phyloP scores from a whole-genome alignment of 2,797 vertebrate genomes.

The Gobio occitaniae region DNA sequence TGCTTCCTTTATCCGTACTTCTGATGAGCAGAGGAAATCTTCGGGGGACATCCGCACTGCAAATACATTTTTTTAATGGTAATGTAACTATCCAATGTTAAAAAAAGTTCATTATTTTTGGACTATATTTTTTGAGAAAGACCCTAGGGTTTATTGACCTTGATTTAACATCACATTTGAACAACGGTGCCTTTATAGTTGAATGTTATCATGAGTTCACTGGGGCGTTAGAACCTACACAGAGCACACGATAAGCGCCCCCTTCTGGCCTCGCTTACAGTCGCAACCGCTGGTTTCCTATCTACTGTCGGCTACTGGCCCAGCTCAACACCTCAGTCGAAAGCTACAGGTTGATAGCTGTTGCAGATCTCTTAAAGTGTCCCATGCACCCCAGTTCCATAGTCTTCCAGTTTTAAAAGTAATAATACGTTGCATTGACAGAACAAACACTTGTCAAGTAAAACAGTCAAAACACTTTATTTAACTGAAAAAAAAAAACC shows the following conservation, averaged over 20 bases:
- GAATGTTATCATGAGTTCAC: neutral
- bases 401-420: neutral
- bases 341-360: neutral
- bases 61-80: neutral
- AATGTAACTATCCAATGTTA: neutral
- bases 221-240: neutral
- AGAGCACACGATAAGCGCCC: neutral
- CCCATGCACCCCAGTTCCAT: neutral
- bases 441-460: too few species aligned
- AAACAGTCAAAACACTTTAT: too few species aligned
- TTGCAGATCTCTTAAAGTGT: neutral
- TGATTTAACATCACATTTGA: neutral
- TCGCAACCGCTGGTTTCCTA: neutral
- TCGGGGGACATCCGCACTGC: neutral
- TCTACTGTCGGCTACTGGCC: neutral
- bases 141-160: neutral
- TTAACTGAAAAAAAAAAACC: too few species aligned
- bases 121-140: neutral
- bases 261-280: neutral
- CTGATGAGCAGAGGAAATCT: neutral
- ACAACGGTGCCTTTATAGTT: neutral
- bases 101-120: neutral
- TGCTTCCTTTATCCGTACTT: constrained; percentile 15
- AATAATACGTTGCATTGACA: too few species aligned
- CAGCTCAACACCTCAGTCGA: neutral